phyloP scores from a whole-genome alignment of 2,888 invertebrate species.

The Lacanobia wlatinum region DNA sequence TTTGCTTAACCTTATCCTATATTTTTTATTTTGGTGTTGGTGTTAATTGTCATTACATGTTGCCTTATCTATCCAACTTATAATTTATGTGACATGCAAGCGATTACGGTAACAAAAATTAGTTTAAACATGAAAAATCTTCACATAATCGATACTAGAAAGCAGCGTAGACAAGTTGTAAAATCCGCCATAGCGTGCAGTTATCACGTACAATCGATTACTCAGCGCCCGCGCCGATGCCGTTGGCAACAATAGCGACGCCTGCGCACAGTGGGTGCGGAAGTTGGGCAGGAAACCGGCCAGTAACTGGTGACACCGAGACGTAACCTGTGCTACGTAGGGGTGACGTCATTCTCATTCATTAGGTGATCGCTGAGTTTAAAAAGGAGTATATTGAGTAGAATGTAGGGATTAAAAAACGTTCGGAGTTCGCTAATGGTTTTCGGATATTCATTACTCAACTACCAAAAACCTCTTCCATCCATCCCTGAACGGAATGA shows the following conservation, averaged over 20 bases:
- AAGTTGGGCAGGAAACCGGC: constrained; percentile 81
- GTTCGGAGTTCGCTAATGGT: too few species aligned
- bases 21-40: too few species aligned
- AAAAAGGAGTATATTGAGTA: background rate
- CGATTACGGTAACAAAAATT: background rate
- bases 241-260: constrained; percentile 65
- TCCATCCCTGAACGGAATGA: too few species aligned
- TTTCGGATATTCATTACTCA: too few species aligned
- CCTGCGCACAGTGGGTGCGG: constrained; percentile 76
- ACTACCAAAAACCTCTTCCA: too few species aligned
- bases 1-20: too few species aligned
- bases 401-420: too few species aligned
- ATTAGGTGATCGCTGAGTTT: constrained; percentile 10
- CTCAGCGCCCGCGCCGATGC: constrained; percentile 40
- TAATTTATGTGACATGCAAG: background rate
- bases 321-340: constrained; percentile 52
- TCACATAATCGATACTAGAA: background rate
- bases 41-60: too few species aligned
- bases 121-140: constrained; percentile 14
- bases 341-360: constrained; percentile 60
- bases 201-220: constrained; percentile 61
- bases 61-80: background rate
- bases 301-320: constrained; percentile 69
- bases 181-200: constrained; percentile 42
- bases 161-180: constrained; percentile 38